Evolutionary conservation across 2,797 vertebrate species (phyloP), one percentile per base, ranked within the genome.

Genomic region (Mormyrops boulengeri): DNA sequence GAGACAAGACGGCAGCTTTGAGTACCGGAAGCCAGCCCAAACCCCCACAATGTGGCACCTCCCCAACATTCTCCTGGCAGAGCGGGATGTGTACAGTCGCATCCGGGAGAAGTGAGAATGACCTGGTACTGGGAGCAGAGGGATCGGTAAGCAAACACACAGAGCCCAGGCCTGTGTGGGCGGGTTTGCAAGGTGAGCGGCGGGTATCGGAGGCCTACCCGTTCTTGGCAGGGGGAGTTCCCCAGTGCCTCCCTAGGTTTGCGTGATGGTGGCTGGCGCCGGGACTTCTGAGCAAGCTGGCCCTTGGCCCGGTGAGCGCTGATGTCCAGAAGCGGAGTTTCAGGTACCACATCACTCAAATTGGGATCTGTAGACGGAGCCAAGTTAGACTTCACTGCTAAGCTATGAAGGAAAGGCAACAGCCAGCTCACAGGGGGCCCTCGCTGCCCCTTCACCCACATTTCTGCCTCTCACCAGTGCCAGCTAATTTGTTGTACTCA

Each of bases 281-380:
- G 97, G 19, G 97, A 96, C 93, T 97, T 97, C 94, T 97, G 96
- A 90, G 97, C 97, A 91, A 98, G 96, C 91, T 97, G 97, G 92
- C 97, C 97, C 95, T 96, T 96, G 91, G 97, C 97, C 92, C 96
- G 97, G 92, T 98, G 96, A 41, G 96, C 97, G 4, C 97, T 98
- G 91, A 95, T 97, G 94, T 98, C 98, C 85, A 98, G 94, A 89
- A 96, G 96, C 69, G 95, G 95, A 7, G 97, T 97, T 89, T 97
- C 93, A 2, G 97, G 97, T 89, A 98, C 95, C 90, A 94, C 96
- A 50, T 95, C 92, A 90, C 94, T 94, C 95, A 97, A 97, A 92
- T 97, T 97, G 95, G 94, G 88, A 91, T 91, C 93, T 90, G 91
- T 91, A 7, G 69, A 57, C 22, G n/a, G 26, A 90, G 69, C 49